Evolutionary conservation across 1,140 invertebrate genomes (phyloP).

Genomic region (Penaeus chinensis): DNA sequence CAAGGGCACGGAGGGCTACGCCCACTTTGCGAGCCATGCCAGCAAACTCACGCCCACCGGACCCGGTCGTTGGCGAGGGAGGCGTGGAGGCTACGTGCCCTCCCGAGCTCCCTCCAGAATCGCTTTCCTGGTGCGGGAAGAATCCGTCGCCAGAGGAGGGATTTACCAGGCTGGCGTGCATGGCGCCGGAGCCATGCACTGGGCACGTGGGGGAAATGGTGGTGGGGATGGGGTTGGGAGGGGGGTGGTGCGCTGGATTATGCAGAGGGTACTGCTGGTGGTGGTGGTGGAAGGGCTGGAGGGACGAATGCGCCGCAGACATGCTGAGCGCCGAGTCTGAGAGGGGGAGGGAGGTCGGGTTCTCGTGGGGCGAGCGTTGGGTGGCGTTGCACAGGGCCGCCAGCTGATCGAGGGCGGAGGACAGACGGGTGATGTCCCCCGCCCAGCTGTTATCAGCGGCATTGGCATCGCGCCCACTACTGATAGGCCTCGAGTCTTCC

Average conservation of each 20-base stretch:
- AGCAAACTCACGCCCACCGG: slow-evolving; percentile 27
- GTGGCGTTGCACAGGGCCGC: slow-evolving; percentile 50
- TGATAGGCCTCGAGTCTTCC: slow-evolving; percentile 29
- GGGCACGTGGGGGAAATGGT: slow-evolving; percentile 50
- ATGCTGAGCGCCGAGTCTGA: background rate
- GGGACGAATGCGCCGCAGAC: background rate
- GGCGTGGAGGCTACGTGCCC: slow-evolving; percentile 37
- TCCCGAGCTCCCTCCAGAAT: slow-evolving; percentile 46
- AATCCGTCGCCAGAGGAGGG: slow-evolving; percentile 13
- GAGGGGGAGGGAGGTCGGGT: background rate
- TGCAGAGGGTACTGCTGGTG: too few relatives aligned
- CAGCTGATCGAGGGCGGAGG: slow-evolving; percentile 51
- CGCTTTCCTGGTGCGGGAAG: slow-evolving; percentile 30
- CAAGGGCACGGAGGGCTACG: slow-evolving; percentile 45
- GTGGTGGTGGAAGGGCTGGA: slow-evolving; percentile 6
- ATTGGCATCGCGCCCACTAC: slow-evolving; percentile 31
- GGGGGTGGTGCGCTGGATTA: background rate
- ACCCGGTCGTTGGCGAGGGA: slow-evolving; percentile 28
- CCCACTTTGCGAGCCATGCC: slow-evolving; percentile 49
- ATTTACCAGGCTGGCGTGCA: slow-evolving; percentile 15
- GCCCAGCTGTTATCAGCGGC: slow-evolving; percentile 43
- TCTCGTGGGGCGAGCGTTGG: slow-evolving; percentile 29
- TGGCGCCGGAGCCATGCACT: slow-evolving; percentile 43
- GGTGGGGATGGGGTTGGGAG: slow-evolving; percentile 37
- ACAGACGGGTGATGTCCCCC: slow-evolving; percentile 45